Percentiles rank a stretch among this genome's conserved stretches.
Conservation (phyloP, 2,888 invertebrate genomes). For the Aradus depressus region DNA sequence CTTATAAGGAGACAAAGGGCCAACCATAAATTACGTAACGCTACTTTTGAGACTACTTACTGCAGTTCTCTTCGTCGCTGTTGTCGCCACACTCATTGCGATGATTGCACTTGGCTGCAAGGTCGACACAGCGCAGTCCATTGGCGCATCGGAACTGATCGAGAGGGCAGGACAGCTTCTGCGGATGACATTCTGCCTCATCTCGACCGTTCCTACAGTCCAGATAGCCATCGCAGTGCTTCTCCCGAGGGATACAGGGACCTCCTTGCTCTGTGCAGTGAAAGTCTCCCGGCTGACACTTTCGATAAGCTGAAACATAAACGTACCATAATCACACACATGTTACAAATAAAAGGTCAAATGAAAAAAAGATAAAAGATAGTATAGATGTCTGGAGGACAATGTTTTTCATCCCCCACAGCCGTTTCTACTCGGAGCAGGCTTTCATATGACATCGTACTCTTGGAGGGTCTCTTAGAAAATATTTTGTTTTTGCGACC, state of each 20-base stretch:
- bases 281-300: slow-evolving; percentile 78
- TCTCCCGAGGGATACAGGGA: slow-evolving; percentile 73
- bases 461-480: too few species aligned
- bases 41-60: slow-evolving; percentile 44
- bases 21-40: background rate
- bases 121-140: slow-evolving; percentile 70
- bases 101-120: slow-evolving; percentile 70
- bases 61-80: slow-evolving; percentile 81
- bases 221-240: slow-evolving; percentile 81
- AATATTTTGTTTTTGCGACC: too few species aligned
- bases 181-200: slow-evolving; percentile 58
- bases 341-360: too few species aligned
- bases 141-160: slow-evolving; percentile 73
- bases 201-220: slow-evolving; percentile 79
- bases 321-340: too few species aligned
- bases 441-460: too few species aligned
- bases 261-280: slow-evolving; percentile 48
- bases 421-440: too few species aligned
- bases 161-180: slow-evolving; percentile 48
- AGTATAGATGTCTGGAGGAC: too few species aligned
- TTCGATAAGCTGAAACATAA: slow-evolving; percentile 62
- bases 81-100: slow-evolving; percentile 83
- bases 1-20: background rate
- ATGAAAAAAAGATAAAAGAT: too few species aligned
- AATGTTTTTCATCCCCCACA: too few species aligned